Evolutionary conservation across 2,888 invertebrate species (phyloP), one percentile per base, ranked within the genome.

Genomic region (Thereva unica): DNA sequence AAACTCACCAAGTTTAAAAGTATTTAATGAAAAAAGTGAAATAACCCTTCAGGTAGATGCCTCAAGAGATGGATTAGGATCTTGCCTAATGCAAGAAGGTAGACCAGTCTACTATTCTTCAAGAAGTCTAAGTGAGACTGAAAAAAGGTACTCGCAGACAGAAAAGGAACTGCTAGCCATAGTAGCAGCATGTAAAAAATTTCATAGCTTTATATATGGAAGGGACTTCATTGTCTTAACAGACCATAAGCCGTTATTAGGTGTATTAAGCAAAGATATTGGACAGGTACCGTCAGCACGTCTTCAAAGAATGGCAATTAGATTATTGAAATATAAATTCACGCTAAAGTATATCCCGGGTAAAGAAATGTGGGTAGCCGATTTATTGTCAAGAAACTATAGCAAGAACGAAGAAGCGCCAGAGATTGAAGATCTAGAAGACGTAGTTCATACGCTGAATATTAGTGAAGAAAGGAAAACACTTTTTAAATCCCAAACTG

Each of bases 61-160:
- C n/a, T n/a, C n/a, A n/a, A n/a, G n/a, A n/a, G n/a, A n/a, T n/a
- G 69, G 64, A 5, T 6, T 68, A 35, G 69, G 69, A 6, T 41
- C 55, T 10, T 38, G 41, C 8, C 35, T 69, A 4, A 8, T 64
- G 9, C 69, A 69, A 53, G 52, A 66, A 6, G 52, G 57, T n/a
- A n/a, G n/a, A n/a, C 2, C 40, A n/a, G 10, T 64, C 63, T n/a
- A 44, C 67, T 9, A 71, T 3, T 74, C 71, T 45, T 75, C 74
- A 3, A 66, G 73, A 40, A 67, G 66, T 12, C 65, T 73, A 42
- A 73, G 73, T 41, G 71, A 71, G 35, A 71, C 70, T 35, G 73
- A 75, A 69, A 42, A 35, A 35, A 69, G 54, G n/a, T 69, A 68
- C 52, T 63, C 69, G 10, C 71, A 64, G 38, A 70, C 69, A 10